Base-by-base conservation (phyloP, 2,113 vertebrate genomes). In the Saccopteryx leptura region DNA sequence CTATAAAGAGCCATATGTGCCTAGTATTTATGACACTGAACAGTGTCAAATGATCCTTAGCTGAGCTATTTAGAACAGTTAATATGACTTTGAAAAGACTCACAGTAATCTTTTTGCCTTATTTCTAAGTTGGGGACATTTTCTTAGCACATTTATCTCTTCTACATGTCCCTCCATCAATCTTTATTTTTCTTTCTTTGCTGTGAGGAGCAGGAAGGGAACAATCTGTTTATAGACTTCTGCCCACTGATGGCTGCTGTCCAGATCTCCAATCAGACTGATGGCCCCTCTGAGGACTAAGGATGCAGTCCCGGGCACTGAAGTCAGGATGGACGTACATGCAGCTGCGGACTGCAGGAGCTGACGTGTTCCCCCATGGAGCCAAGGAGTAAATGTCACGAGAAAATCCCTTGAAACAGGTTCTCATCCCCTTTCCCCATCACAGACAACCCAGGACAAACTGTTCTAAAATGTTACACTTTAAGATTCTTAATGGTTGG, bases 301-400 rank as follows among this genome's bases (percentile, higher is more conserved):
- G 93, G 31, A 91, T 2, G 7, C 50, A 33, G 46, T 65, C 39
- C 60, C 14, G 39, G 65, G 78, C 87, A 76, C 50, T 12, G 21
- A 54, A 31, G n/a, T 78, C 74, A 65, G 90, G n/a, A 61, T 8
- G 68, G 58, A 91, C 18, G 2, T 80, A 81, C 72, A 54, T 3
- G 3, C 72, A 78, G 95, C 91, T 96, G 60, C 7, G 46, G 76
- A 74, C 90, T 11, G 21, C 82, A 46, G 48, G 80, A 46, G 15
- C 39, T 96, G 97, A 94, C 11, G 7, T 50, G 18, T 52, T 39
- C 50, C 82, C 17, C 69, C 24, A 1, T 2, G 48, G 94, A 93
- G n/a, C 60, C 74, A 50, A 93, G 65, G 74, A 39, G 78, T 75
- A 82, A 94, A 97, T 95, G 79, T 96, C 97, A 91, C 52, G 50